Base-by-base conservation (phyloP, 2,888 invertebrate genomes). In the Bellardia pandia region DNA sequence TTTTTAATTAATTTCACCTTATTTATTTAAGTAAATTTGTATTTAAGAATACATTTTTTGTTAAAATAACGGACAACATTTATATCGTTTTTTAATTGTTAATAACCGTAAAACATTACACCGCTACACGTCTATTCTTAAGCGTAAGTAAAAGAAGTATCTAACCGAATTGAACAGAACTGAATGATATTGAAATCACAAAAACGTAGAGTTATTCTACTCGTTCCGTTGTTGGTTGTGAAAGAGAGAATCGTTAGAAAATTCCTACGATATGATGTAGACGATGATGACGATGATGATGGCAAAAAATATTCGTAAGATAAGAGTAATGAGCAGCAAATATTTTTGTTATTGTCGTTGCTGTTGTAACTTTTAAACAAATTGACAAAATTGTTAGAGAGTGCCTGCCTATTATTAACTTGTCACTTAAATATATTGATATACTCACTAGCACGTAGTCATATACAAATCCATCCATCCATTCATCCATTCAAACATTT, bases 161-260 rank as follows among this genome's bases (percentile, higher is more conserved):
- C 74, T 74, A 74, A 74, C 60, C 60, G 58, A 58, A 23, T 6
- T 56, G 6, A 66, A 66, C 16, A 30, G 7, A 45, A 23, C 3
- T 37, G n/a, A 33, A 72, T 23, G 56, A 48, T 33, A 62, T 16
- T 51, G 14, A 60, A 74, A 45, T 45, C 45, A 71, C 37, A 37
- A 71, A 51, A 11, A 33, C 53, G 53, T 69, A 33, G 51, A 66
- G 16, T 71, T 71, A 6, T 53, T 16, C 51, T 23, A 9, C 14
- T 7, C 33, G 6, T 6, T 13, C 11, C 53, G 51, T n/a, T 66
- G 13, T 2, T 48, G 11, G 30, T 37, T 16, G 9, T 37, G n/a
- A 51, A 53, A 53, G 16, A 51, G 69, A 71, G 68, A 68, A 30
- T 48, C 14, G 7, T 23, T 37, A 37, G 33, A 71, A 51, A 16